A percentile compares a stretch with the other conserved stretches of the same genome.
phyloP scores from a whole-genome alignment of 2,888 invertebrate genomes.

The Hirtodrosophila histrioides region DNA sequence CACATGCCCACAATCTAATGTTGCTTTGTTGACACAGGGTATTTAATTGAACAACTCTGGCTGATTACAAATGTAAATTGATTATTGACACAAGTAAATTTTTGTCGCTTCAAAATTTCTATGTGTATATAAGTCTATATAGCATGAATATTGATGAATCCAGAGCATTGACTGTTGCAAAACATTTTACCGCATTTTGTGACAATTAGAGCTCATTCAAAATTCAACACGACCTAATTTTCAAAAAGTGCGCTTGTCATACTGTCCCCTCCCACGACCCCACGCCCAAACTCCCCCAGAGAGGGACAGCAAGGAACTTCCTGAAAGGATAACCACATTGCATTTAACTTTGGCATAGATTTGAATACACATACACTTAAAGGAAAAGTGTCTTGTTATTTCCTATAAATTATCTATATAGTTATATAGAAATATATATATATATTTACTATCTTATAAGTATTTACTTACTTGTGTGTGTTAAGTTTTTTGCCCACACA shows the following conservation, averaged over 20 bases:
- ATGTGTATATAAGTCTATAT: neutral
- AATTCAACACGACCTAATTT: conserved; percentile 64
- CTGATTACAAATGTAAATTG: conserved; percentile 24
- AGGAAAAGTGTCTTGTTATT: conserved; percentile 12
- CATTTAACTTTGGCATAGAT: conserved; percentile 56
- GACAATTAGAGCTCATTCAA: conserved; percentile 51
- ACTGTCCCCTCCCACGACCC: conserved; percentile 1
- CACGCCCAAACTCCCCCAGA: neutral
- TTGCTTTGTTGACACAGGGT: neutral
- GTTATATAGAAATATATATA: conserved; percentile 1
- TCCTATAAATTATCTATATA: conserved; percentile 3
- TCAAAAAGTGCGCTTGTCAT: conserved; percentile 53
- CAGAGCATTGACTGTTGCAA: neutral
- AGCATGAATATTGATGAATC: neutral
- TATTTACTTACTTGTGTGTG: conserved; percentile 3
- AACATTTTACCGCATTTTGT: conserved; percentile 36
- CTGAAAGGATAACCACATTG: conserved; percentile 28
- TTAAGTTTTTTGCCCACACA: conserved; percentile 15
- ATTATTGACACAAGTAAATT: conserved; percentile 31
- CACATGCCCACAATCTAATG: too few relatives aligned
- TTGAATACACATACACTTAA: conserved; percentile 25
- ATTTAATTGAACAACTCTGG: conserved; percentile 9
- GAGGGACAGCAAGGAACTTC: conserved; percentile 3
- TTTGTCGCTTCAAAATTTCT: conserved; percentile 1
- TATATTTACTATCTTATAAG: neutral